Percentiles rank a stretch among this genome's conserved stretches.
Conservation (phyloP, 2,797 vertebrate species). For the Pseudomugil gertrudae region DNA sequence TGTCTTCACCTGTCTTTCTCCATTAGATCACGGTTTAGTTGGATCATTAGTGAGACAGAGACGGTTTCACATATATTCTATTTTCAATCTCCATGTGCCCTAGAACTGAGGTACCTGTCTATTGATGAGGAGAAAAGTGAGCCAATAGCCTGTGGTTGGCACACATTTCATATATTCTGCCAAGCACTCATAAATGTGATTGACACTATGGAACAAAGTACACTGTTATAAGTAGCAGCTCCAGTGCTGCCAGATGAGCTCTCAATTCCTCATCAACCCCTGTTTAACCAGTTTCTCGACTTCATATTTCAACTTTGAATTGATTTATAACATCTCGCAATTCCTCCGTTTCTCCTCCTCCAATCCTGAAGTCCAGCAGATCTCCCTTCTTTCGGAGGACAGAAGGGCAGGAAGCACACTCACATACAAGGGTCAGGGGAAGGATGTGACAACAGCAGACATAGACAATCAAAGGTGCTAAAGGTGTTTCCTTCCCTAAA, state of each 20-base stretch:
- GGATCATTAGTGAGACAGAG: conserved; percentile 77
- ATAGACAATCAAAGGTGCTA: conserved; percentile 93
- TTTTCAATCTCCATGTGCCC: conserved; percentile 70
- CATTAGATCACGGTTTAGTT: conserved; percentile 75
- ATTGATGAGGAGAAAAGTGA: conserved; percentile 68
- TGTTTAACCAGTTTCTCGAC: conserved; percentile 41
- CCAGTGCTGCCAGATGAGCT: conserved; percentile 23
- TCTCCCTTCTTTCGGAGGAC: conserved; percentile 63
- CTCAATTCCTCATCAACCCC: conserved; percentile 24
- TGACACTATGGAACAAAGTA: conserved; percentile 57
- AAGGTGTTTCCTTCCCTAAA: conserved; percentile 94
- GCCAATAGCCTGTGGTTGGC: conserved; percentile 61
- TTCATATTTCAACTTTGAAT: conserved; percentile 50
- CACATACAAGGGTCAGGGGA: conserved; percentile 72
- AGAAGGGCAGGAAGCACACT: conserved; percentile 92
- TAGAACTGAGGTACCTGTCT: conserved; percentile 71
- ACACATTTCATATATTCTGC: conserved; percentile 53
- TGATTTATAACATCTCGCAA: conserved; percentile 56
- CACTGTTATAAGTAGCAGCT: conserved; percentile 44
- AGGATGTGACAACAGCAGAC: conserved; percentile 92
- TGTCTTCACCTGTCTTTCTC: conserved; percentile 75
- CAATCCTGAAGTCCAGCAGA: conserved; percentile 22
- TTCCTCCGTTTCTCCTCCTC: conserved; percentile 31
- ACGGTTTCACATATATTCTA: conserved; percentile 72
- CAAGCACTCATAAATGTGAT: conserved; percentile 52